Evolutionary conservation across 2,797 vertebrate genomes (phyloP).

Genomic region (Crenichthys baileyi): DNA sequence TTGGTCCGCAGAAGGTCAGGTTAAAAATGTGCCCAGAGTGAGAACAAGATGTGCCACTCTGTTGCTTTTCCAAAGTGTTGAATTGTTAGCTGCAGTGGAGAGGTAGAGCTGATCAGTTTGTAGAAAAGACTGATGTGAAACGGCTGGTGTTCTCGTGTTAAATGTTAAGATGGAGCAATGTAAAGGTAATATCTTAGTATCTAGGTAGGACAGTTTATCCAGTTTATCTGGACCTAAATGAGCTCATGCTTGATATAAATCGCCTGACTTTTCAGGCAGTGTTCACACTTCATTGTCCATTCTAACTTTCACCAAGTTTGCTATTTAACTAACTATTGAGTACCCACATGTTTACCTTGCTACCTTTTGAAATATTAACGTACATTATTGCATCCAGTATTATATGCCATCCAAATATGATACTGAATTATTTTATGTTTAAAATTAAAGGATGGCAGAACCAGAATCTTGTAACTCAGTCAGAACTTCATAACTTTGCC

Average conservation of each 20-base stretch:
- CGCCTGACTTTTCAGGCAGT: neutral
- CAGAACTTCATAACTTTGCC: neutral
- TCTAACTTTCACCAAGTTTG: neutral
- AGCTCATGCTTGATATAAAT: constrained; percentile 2
- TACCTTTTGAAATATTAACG: neutral
- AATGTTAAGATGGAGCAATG: neutral
- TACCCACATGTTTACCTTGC: neutral
- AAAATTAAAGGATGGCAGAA: neutral
- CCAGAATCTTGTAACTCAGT: neutral
- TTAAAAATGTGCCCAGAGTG: constrained; percentile 29
- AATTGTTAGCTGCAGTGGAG: constrained; percentile 49
- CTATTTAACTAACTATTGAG: neutral
- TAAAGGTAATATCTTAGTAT: constrained; percentile 2
- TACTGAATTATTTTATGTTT: neutral
- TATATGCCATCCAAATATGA: neutral
- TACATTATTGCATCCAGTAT: neutral
- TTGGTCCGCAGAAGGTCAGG: constrained; percentile 22
- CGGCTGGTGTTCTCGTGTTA: constrained; percentile 31
- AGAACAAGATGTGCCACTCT: constrained; percentile 31
- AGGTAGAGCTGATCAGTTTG: neutral
- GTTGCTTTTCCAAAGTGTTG: constrained; percentile 17
- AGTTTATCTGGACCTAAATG: neutral
- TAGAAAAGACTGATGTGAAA: constrained; percentile 17
- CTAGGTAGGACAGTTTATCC: neutral
- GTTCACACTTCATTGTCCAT: neutral